These are phyloP conservation scores for Frieseomelitta varia DNA, from an alignment of 1,140 invertebrate genomes.

Conservation along the genomic window DNA sequence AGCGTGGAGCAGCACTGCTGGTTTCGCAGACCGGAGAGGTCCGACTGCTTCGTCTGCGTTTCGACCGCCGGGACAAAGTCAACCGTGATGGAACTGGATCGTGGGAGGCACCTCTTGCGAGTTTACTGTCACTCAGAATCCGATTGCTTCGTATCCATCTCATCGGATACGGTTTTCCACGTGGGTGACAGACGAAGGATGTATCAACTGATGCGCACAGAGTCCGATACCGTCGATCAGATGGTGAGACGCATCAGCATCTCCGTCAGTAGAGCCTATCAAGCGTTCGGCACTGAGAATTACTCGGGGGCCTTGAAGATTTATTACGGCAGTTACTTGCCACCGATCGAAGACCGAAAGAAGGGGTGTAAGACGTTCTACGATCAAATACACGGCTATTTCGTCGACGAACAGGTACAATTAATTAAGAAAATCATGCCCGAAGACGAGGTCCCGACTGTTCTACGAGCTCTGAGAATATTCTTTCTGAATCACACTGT, in stretches of 20 bases:
- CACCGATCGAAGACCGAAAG: neutral
- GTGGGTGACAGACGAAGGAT: constrained; percentile 69
- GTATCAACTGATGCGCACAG: constrained; percentile 67
- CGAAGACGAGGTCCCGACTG: neutral
- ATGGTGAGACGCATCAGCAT: constrained; percentile 51
- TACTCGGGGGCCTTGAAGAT: constrained; percentile 52
- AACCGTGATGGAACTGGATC: constrained; percentile 64
- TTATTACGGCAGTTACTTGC: constrained; percentile 72
- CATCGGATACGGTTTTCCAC: constrained; percentile 69
- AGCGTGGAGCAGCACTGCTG: constrained; percentile 68
- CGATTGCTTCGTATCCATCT: constrained; percentile 62
- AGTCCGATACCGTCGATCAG: constrained; percentile 54
- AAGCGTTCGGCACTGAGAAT: constrained; percentile 67
- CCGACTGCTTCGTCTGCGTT: constrained; percentile 49
- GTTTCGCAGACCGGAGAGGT: constrained; percentile 51
- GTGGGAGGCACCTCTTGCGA: constrained; percentile 69
- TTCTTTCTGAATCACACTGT: constrained; percentile 63
- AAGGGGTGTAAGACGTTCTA: constrained; percentile 38
- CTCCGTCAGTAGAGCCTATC: constrained; percentile 56
- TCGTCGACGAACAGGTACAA: constrained; percentile 60
- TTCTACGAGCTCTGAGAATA: constrained; percentile 50
- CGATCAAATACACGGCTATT: constrained; percentile 62
- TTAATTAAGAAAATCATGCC: constrained; percentile 26
- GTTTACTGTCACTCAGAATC: constrained; percentile 69
- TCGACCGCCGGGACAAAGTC: constrained; percentile 66